Base-by-base conservation (phyloP, 1,140 invertebrate genomes). In the Bradysia coprophila region DNA sequence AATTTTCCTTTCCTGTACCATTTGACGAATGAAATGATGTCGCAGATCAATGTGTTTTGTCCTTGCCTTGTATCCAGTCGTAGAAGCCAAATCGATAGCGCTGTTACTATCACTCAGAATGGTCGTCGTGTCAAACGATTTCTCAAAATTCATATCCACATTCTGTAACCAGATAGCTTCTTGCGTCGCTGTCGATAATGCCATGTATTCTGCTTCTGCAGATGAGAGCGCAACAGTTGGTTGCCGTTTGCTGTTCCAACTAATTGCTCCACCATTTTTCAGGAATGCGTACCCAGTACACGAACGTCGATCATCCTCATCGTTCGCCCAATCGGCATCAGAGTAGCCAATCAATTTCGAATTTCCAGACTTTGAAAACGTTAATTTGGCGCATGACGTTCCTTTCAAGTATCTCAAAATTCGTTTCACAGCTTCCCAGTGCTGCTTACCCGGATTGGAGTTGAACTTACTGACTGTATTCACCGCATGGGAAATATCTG, bases 31-130 rank as follows among this genome's bases (percentile, higher is more conserved):
- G 42, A 54, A 60, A 49, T 60, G 55, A 39, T 59, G 46, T 9
- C 47, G 42, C 8, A 61, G 47, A 45, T 61, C 54, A 28, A 65
- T 63, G 40, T 63, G 62, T 40, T 65, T 64, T 2, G 56, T 55
- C 22, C 53, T 46, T 23, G 43, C 28, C 36, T 57, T 50, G 36
- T 46, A 49, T 21, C 58, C 51, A 10, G 50, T 50, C 46, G 61
- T 64, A 9, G 5, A 18, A 31, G 40, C 28, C 24, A 45, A 37
- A 13, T 42, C 28, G 9, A 22, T 15, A 20, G 44, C 31, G 13
- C 44, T 38, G 9, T 24, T 19, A 37, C 34, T 45, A 32, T 45
- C 44, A 41, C 4, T 32, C 22, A 19, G 41, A 4, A 44, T 18
- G 5, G 13, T 4, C 2, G 21, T 38, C 28, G 28, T 8, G 8